phyloP scores from a whole-genome alignment of 2,888 invertebrate genomes.

The Acleris holmiana region DNA sequence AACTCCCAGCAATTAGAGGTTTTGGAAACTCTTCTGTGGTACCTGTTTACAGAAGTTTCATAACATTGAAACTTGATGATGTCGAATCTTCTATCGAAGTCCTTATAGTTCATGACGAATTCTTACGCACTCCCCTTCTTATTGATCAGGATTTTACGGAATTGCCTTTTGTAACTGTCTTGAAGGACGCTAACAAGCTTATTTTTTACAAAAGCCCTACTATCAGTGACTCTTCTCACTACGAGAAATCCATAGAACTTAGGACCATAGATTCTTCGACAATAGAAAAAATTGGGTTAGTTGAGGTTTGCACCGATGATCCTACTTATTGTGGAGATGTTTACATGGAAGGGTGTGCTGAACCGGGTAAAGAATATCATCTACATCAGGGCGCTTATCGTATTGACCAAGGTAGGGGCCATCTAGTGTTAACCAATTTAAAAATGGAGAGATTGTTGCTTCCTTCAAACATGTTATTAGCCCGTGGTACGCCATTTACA shows the following conservation, averaged over 20 bases:
- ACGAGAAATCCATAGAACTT: too few relatives aligned
- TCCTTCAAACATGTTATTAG: too few relatives aligned
- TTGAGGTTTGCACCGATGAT: background rate
- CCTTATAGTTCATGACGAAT: slow-evolving; percentile 28
- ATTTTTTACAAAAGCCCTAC: slow-evolving; percentile 21
- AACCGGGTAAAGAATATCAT: background rate
- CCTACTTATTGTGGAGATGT: background rate
- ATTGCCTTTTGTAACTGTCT: slow-evolving; percentile 23
- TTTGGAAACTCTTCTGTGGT: slow-evolving; percentile 24
- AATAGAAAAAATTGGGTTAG: too few relatives aligned
- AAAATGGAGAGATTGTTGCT: too few relatives aligned
- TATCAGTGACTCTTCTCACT: too few relatives aligned
- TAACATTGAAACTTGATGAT: slow-evolving; percentile 29
- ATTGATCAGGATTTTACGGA: slow-evolving; percentile 40
- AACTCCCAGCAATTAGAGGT: slow-evolving; percentile 21
- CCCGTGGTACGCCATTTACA: too few relatives aligned
- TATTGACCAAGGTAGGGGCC: background rate
- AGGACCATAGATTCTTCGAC: too few relatives aligned
- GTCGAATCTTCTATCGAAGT: slow-evolving; percentile 28
- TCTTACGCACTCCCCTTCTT: slow-evolving; percentile 19
- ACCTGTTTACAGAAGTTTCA: slow-evolving; percentile 4
- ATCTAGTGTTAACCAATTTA: too few relatives aligned
- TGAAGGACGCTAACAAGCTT: slow-evolving; percentile 29
- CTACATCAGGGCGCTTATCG: too few relatives aligned
- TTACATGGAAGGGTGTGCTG: background rate